Percentiles rank a stretch among this genome's conserved stretches.
Evolutionary conservation across 2,113 vertebrate genomes (phyloP).

Genomic region (Trinectes maculatus): DNA sequence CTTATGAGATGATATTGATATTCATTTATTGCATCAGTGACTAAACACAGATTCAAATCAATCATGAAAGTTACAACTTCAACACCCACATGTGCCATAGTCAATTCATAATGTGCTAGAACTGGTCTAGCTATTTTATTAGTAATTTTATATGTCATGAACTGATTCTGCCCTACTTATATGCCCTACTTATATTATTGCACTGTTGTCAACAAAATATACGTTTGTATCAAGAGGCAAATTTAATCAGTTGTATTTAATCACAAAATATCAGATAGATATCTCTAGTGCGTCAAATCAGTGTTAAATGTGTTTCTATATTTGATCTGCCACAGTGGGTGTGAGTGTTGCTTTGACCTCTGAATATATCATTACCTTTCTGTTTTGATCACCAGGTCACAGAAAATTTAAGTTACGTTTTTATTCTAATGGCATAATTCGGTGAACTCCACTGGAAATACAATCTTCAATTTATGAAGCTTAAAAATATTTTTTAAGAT

Average conservation of each 20-base stretch:
- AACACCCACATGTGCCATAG: slow-evolving; percentile 35
- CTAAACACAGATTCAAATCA: slow-evolving; percentile 49
- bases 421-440: neutral
- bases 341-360: slow-evolving; percentile 23
- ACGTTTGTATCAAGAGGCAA: neutral
- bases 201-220: neutral
- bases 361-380: slow-evolving; percentile 14
- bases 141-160: slow-evolving; percentile 17
- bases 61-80: slow-evolving; percentile 46
- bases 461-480: slow-evolving; percentile 15
- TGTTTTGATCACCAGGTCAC: slow-evolving; percentile 14
- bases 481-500: slow-evolving; percentile 19
- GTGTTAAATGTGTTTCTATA: slow-evolving; percentile 10
- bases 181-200: slow-evolving; percentile 12
- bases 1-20: slow-evolving; percentile 26
- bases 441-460: neutral
- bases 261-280: slow-evolving; percentile 11
- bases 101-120: slow-evolving; percentile 34
- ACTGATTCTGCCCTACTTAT: neutral
- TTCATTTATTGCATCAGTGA: slow-evolving; percentile 29
- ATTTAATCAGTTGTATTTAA: neutral
- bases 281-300: neutral
- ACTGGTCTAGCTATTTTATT: slow-evolving; percentile 26
- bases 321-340: slow-evolving; percentile 40
- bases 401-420: slow-evolving; percentile 42